phyloP scores from a whole-genome alignment of 1,140 invertebrate genomes.

The Delia radicum region DNA sequence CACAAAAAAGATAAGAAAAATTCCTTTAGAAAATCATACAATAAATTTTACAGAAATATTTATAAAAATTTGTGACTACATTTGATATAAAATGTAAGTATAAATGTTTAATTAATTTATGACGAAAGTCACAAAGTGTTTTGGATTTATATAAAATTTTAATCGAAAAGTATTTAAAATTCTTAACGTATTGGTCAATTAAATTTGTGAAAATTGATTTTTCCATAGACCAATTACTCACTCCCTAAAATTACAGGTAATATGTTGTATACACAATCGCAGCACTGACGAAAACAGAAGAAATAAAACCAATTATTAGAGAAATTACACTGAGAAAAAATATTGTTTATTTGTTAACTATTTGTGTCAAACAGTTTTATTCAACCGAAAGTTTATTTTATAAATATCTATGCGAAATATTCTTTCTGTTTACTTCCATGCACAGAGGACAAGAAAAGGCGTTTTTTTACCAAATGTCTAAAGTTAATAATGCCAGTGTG shows the following conservation, averaged over 20 bases:
- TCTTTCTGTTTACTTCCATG: too few relatives aligned
- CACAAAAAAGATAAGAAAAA: slow-evolving; percentile 8
- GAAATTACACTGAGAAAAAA: neutral
- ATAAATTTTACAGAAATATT: neutral
- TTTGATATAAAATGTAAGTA: neutral
- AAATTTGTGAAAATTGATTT: neutral
- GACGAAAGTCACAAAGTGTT: neutral
- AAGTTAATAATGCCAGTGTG: too few relatives aligned
- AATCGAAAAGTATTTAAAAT: neutral
- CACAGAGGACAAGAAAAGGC: too few relatives aligned
- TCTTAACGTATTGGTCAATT: neutral
- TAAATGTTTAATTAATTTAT: neutral
- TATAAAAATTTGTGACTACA: neutral
- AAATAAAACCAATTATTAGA: neutral
- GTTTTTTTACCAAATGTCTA: too few relatives aligned
- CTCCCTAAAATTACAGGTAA: neutral
- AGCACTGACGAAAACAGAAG: neutral
- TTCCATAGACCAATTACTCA: neutral
- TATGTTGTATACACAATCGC: neutral
- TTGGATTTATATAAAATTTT: neutral
- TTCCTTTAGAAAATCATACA: slow-evolving; percentile 30
- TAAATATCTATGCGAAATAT: too few relatives aligned
- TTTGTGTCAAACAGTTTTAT: too few relatives aligned
- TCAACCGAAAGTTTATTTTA: too few relatives aligned
- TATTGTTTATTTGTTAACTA: too few relatives aligned